These are phyloP conservation scores for Phoxinus dragarum DNA, from an alignment of 2,797 vertebrate genomes.

Conservation along the genomic window DNA sequence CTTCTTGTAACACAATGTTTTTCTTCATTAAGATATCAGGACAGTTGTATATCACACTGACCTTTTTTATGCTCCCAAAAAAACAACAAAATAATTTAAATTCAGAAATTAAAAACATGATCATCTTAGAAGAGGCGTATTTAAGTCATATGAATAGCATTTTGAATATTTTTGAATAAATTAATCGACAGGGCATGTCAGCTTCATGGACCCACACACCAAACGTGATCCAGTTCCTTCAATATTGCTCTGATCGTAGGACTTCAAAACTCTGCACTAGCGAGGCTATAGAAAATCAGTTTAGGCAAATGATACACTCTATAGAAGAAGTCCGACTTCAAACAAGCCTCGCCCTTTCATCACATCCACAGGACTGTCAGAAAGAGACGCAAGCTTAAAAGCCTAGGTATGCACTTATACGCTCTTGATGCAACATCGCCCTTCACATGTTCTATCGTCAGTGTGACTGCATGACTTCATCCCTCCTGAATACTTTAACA, in stretches of 20 bases:
- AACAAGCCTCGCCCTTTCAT: conserved; percentile 56
- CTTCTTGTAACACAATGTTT: background rate
- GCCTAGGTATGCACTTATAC: background rate
- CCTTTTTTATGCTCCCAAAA: background rate
- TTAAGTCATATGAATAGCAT: background rate
- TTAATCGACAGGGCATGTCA: background rate
- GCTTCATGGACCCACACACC: conserved; percentile 20
- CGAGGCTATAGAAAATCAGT: conserved; percentile 38
- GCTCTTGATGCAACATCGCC: background rate
- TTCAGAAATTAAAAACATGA: background rate
- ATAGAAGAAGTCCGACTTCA: conserved; percentile 50
- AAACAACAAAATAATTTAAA: background rate
- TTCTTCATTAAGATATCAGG: background rate
- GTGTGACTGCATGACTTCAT: conserved; percentile 5
- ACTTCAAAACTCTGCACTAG: conserved; percentile 38
- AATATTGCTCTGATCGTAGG: conserved; percentile 41
- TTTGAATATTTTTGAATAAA: background rate
- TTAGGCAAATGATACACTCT: conserved; percentile 48
- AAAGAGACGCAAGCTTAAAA: conserved; percentile 14
- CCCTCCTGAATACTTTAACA: conserved; percentile 32
- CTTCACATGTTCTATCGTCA: conserved; percentile 30
- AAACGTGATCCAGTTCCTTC: conserved; percentile 35
- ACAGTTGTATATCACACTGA: background rate
- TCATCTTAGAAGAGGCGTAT: too few relatives aligned
- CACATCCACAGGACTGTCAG: conserved; percentile 36